Conservation (phyloP, 1,140 invertebrate species). For the Panagrolaimus sp. region DNA sequence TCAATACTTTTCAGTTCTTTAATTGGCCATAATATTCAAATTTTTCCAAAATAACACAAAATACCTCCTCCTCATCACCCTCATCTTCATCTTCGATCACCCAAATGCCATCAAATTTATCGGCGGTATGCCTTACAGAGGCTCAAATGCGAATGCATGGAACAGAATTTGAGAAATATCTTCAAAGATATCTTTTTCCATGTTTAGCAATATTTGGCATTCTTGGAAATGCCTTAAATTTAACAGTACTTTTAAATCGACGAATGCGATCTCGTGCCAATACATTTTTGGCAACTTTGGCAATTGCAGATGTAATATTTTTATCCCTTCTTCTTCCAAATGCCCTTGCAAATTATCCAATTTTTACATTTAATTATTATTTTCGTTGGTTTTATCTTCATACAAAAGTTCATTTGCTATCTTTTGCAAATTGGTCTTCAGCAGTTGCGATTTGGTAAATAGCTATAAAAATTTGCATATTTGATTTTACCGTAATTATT, state of each 20-base stretch:
- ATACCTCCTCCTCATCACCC: no score
- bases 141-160: constrained; percentile 35
- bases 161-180: constrained; percentile 50
- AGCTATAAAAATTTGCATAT: no score
- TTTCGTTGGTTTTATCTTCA: constrained; percentile 54
- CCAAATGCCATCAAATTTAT: constrained; percentile 26
- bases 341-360: constrained; percentile 50
- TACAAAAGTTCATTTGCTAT: constrained; percentile 52
- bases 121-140: constrained; percentile 30
- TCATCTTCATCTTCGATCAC: no score
- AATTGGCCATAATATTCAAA: no score
- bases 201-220: constrained; percentile 53
- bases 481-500: no score
- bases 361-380: constrained; percentile 45
- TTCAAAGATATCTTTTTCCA: constrained; percentile 57
- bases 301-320: constrained; percentile 53
- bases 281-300: constrained; percentile 49
- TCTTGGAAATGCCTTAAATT: constrained; percentile 51
- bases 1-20: no score
- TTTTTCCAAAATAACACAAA: no score
- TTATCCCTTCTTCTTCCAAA: constrained; percentile 50
- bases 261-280: constrained; percentile 50
- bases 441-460: constrained; percentile 56
- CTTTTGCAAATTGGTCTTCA: constrained; percentile 55
- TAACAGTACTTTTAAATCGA: constrained; percentile 53